A percentile compares a stretch with the other conserved stretches of the same genome.
phyloP scores from a whole-genome alignment of 2,888 invertebrate genomes.

The Philhelius pedissequus region DNA sequence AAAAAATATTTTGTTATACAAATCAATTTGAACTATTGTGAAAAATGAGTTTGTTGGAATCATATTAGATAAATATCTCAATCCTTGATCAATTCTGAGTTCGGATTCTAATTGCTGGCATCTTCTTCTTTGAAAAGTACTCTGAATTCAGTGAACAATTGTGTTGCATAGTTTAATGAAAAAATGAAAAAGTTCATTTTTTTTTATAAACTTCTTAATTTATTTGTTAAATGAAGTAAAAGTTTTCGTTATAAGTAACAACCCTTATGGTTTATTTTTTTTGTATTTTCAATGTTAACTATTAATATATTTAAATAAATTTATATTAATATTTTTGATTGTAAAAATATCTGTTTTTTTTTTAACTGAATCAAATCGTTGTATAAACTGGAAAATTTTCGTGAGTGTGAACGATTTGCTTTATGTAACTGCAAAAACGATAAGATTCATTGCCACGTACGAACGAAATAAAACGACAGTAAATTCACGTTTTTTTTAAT shows the following conservation, averaged over 20 bases:
- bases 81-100: background rate
- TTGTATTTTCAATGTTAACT: constrained; percentile 23
- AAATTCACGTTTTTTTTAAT: too few species aligned
- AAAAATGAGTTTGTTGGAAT: too few species aligned
- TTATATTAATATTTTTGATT: constrained; percentile 4
- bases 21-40: too few species aligned
- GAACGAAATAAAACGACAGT: too few species aligned
- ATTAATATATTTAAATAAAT: constrained; percentile 18
- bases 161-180: background rate
- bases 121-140: background rate
- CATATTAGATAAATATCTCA: too few species aligned
- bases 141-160: background rate
- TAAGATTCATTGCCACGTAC: too few species aligned
- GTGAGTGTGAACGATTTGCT: too few species aligned
- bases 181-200: background rate
- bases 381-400: background rate
- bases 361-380: background rate
- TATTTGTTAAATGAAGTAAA: constrained; percentile 5
- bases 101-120: background rate
- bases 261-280: background rate
- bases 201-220: background rate
- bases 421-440: too few species aligned
- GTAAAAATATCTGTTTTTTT: too few species aligned
- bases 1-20: too few species aligned
- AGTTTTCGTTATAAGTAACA: constrained; percentile 3